Conservation (phyloP, 2,113 vertebrate genomes). For the Microtus oregoni region DNA sequence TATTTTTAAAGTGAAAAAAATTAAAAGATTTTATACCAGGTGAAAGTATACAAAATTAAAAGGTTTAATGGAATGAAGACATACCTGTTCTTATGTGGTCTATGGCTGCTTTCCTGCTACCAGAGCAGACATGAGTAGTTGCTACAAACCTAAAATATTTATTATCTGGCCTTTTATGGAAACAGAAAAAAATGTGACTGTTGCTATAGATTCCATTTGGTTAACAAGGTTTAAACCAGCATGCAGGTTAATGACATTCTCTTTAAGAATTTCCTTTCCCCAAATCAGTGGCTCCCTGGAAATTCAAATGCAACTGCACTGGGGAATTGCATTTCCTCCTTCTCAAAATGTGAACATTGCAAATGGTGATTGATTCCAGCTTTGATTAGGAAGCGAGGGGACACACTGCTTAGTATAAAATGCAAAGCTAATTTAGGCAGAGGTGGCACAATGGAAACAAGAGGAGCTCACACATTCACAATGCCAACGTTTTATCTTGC, state of each 20-base stretch:
- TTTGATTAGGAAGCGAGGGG: constrained; percentile 67
- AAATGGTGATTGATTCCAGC: constrained; percentile 78
- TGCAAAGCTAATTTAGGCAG: constrained; percentile 37
- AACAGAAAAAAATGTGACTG: neutral
- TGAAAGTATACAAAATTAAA: neutral
- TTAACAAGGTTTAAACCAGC: neutral
- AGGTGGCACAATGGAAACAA: neutral
- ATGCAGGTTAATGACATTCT: constrained; percentile 29
- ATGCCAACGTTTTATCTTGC: neutral
- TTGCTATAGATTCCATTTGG: neutral
- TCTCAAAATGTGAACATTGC: constrained; percentile 70
- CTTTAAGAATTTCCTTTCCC: neutral
- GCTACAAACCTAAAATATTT: neutral
- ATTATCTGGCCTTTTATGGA: neutral
- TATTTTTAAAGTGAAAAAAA: neutral
- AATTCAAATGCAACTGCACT: constrained; percentile 64
- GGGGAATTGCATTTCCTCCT: constrained; percentile 74
- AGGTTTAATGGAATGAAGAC: neutral
- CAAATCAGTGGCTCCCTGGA: constrained; percentile 27
- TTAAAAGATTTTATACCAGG: neutral
- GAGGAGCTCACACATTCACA: neutral
- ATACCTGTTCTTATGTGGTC: rapidly evolving
- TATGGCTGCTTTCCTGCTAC: neutral
- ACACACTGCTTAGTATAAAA: constrained; percentile 43
- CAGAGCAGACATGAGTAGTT: neutral